phyloP scores from a whole-genome alignment of 2,797 vertebrate species.

The Melanotaenia parkinsoni region DNA sequence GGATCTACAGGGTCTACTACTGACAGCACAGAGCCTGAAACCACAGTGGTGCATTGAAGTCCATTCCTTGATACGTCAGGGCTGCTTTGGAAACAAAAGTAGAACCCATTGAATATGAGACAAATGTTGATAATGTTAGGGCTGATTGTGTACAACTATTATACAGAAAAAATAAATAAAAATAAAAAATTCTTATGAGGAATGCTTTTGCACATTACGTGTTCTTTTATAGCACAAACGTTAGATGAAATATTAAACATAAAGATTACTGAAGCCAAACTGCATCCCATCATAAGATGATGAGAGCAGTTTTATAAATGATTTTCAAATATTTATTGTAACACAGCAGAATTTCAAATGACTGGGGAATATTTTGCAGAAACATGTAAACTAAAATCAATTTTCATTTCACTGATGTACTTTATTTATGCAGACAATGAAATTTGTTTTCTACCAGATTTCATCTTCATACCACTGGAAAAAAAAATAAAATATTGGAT shows the following conservation, averaged over 20 bases:
- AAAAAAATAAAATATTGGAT: not conserved
- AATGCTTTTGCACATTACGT: no score
- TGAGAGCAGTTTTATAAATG: no score
- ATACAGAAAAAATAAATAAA: not conserved
- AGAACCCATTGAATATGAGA: not conserved
- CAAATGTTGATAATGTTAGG: not conserved
- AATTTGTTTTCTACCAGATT: not conserved
- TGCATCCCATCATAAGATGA: no score
- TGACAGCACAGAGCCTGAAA: not conserved
- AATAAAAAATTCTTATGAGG: not conserved
- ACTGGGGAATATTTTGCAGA: no score
- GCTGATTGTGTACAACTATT: not conserved
- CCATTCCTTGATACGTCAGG: not conserved
- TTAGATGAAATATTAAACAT: no score
- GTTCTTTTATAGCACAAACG: no score
- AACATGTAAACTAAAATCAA: not conserved
- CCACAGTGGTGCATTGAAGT: not conserved
- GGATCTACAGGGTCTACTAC: not conserved
- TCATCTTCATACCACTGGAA: not conserved
- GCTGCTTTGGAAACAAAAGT: not conserved
- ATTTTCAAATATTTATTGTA: no score
- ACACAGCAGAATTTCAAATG: no score
- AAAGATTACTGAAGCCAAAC: no score
- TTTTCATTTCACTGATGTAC: not conserved
- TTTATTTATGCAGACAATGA: not conserved